A percentile compares a stretch with the other conserved stretches of the same genome.
These are phyloP conservation scores for Sycophila texana DNA, from an alignment of 2,888 invertebrate species.

Conservation along the genomic window DNA sequence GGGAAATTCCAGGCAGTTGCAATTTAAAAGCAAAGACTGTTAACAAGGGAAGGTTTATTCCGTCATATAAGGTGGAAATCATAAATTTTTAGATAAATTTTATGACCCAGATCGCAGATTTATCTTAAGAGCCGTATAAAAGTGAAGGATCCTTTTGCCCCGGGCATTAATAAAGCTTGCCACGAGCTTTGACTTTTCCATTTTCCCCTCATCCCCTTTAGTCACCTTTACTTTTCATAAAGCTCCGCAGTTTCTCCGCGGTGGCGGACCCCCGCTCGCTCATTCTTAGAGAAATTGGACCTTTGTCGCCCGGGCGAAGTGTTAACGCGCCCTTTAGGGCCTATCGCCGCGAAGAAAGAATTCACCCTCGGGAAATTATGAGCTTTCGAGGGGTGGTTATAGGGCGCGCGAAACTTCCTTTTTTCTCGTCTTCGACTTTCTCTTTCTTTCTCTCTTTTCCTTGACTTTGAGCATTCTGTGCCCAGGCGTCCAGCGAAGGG, in stretches of 20 bases:
- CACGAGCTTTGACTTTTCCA: conserved; percentile 39
- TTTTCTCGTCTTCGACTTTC: conserved; percentile 26
- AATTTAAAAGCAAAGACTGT: no score
- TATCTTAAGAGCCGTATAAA: conserved; percentile 36
- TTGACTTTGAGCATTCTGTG: neutral
- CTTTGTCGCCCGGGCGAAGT: conserved; percentile 68
- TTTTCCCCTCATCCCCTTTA: conserved; percentile 22
- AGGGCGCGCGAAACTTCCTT: conserved; percentile 33
- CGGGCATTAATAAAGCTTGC: conserved; percentile 43
- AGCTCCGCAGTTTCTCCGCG: conserved; percentile 18
- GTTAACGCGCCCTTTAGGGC: conserved; percentile 70
- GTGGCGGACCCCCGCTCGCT: conserved; percentile 38
- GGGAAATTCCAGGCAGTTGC: no score
- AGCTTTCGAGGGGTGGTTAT: conserved; percentile 33
- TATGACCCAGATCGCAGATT: conserved; percentile 43
- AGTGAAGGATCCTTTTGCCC: conserved; percentile 16
- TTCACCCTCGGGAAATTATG: conserved; percentile 72
- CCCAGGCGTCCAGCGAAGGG: conserved; percentile 35
- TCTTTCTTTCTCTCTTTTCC: neutral
- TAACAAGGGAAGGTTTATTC: neutral
- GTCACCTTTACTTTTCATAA: conserved; percentile 51
- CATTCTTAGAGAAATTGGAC: conserved; percentile 66
- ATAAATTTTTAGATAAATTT: conserved; percentile 33
- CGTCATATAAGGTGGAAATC: neutral
- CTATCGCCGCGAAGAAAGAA: conserved; percentile 64